Evolutionary conservation across 2,113 vertebrate species (phyloP), one percentile per base, ranked within the genome.

Genomic region (Addax nasomaculatus): DNA sequence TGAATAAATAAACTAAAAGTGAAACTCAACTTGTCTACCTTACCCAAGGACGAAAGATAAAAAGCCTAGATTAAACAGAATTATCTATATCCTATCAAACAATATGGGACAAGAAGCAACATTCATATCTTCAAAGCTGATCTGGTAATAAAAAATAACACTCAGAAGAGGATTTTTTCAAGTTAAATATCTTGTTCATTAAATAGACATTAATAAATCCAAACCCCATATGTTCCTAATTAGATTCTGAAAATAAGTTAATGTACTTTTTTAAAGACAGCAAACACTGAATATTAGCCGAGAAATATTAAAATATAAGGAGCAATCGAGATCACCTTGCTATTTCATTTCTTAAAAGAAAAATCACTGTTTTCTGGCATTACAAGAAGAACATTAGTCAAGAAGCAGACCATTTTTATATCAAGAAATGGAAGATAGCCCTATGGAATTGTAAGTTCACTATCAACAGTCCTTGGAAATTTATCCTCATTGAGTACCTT

Each of bases 1-100:
- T 96, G 84, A 97, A 97, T 95, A 89, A 97, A 96, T 96, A 94
- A 96, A 92, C 84, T 92, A 73, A 96, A 97, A 97, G 55, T 85
- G 81, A 97, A 97, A 96, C 90, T 97, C 92, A 96, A 84, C 98
- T 98, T 98, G 85, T 96, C 89, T 86, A 85, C 55, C 57, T 94
- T 95, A 96, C 45, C 53, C 85, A 96, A 97, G 92, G 95, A 96
- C 86, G 96, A 96, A 96, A 97, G 73, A 93, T 95, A 95, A 86
- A 97, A 85, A 85, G 7, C 21, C 89, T 92, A 80, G 39, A 96
- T 96, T 96, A 96, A 96, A 95, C 36, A 95, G 94, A 97, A 96
- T 95, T 85, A 87, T 96, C 93, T 90, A 57, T 92, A 89, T 47
- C 51, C 36, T 92, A 96, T 81, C 80, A 92, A 95, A 80, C 19